Evolutionary conservation across 2,888 invertebrate genomes (phyloP).

Genomic region (Andrena bicolor): DNA sequence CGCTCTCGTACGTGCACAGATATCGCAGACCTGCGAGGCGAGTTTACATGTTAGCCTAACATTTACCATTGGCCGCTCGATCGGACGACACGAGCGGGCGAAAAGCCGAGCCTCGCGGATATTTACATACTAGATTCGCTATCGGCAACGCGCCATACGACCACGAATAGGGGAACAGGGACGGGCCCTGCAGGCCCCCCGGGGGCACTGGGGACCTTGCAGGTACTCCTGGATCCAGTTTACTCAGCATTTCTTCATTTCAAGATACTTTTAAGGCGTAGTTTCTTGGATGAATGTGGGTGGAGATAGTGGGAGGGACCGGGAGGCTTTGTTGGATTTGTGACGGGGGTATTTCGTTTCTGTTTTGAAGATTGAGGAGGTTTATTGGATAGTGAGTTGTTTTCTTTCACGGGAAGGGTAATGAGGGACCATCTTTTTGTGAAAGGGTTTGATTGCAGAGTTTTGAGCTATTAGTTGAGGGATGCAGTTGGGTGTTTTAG

Average conservation of each 20-base stretch:
- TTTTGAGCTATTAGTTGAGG: too few relatives aligned
- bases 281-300: too few relatives aligned
- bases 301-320: too few relatives aligned
- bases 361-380: too few relatives aligned
- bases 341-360: too few relatives aligned
- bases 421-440: too few relatives aligned
- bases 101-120: constrained; percentile 66
- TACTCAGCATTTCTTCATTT: not conserved
- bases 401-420: too few relatives aligned
- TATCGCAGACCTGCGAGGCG: constrained; percentile 5
- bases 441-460: too few relatives aligned
- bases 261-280: not conserved
- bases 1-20: constrained; percentile 49
- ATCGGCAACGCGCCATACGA: constrained; percentile 62
- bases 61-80: constrained; percentile 60
- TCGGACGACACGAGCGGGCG: constrained; percentile 64
- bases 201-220: not conserved
- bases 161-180: constrained; percentile 39
- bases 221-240: not conserved
- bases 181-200: constrained; percentile 5
- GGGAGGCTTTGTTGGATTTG: too few relatives aligned
- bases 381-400: too few relatives aligned
- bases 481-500: too few relatives aligned
- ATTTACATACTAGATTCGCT: constrained; percentile 76
- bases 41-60: constrained; percentile 56